Conservation (phyloP, 1,140 invertebrate genomes). For the Lysiphlebus fabarum region DNA sequence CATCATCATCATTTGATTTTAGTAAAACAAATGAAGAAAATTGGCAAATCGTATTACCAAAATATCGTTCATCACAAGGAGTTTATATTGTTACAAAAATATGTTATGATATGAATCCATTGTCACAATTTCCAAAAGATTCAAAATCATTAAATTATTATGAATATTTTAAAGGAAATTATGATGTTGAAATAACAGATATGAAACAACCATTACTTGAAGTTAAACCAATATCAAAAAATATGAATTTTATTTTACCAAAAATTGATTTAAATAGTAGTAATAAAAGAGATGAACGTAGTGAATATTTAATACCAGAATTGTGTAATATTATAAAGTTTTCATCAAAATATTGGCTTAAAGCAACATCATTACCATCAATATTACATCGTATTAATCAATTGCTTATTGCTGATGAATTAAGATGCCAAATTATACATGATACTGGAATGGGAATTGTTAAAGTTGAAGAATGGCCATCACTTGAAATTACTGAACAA, state of each 20-base stretch:
- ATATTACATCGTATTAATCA: conserved; percentile 78
- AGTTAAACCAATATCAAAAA: conserved; percentile 79
- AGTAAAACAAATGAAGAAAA: conserved; percentile 37
- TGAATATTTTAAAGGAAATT: conserved; percentile 81
- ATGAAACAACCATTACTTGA: conserved; percentile 79
- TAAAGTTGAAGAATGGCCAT: conserved; percentile 22
- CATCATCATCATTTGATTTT: too few species aligned
- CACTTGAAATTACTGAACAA: not conserved
- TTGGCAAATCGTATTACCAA: conserved; percentile 38
- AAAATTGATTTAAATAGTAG: conserved; percentile 46
- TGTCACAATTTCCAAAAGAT: conserved; percentile 80
- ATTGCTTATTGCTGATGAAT: conserved; percentile 77
- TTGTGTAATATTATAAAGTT: conserved; percentile 82
- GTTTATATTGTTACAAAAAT: conserved; percentile 82
- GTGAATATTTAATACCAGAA: conserved; percentile 87
- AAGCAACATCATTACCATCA: conserved; percentile 83
- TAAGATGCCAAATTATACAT: conserved; percentile 62
- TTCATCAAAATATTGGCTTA: conserved; percentile 84
- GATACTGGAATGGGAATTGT: conserved; percentile 46
- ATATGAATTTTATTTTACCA: conserved; percentile 74
- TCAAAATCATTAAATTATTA: too few species aligned
- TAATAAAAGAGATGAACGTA: conserved; percentile 57
- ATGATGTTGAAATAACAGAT: conserved; percentile 69
- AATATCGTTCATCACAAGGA: conserved; percentile 34
- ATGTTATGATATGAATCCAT: conserved; percentile 73